phyloP scores from a whole-genome alignment of 2,113 vertebrate species.

The Epinephelus lanceolatus region DNA sequence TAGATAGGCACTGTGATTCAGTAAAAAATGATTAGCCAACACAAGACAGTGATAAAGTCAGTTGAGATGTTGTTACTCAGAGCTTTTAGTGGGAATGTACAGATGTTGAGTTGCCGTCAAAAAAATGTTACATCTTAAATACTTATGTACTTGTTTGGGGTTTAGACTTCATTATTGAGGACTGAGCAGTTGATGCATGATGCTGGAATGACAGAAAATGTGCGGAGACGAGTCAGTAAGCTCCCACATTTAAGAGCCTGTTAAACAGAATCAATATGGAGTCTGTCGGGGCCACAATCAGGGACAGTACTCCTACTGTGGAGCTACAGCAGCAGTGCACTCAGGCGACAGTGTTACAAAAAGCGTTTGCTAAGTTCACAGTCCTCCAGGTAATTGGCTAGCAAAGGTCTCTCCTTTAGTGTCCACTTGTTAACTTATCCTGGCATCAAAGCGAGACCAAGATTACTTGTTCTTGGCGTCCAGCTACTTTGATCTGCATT shows the following conservation, averaged over 20 bases:
- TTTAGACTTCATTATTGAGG: slow-evolving; percentile 30
- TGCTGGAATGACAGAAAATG: slow-evolving; percentile 48
- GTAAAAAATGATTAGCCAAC: slow-evolving; percentile 21
- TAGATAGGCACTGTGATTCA: slow-evolving; percentile 37
- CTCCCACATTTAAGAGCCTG: slow-evolving; percentile 20
- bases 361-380: slow-evolving; percentile 53
- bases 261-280: slow-evolving; percentile 24
- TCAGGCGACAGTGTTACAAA: slow-evolving; percentile 57
- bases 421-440: slow-evolving; percentile 30
- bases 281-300: slow-evolving; percentile 23
- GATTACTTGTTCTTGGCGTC: slow-evolving; percentile 5
- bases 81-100: slow-evolving; percentile 63
- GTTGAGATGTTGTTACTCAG: slow-evolving; percentile 17
- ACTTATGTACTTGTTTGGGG: neutral
- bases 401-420: slow-evolving; percentile 30
- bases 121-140: slow-evolving; percentile 32
- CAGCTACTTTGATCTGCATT: slow-evolving; percentile 22
- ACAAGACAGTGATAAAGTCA: slow-evolving; percentile 20
- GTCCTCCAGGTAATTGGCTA: slow-evolving; percentile 44
- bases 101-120: slow-evolving; percentile 22
- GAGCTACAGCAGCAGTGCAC: slow-evolving; percentile 61
- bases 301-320: slow-evolving; percentile 32
- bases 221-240: slow-evolving; percentile 33
- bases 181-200: slow-evolving; percentile 27
- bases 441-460: slow-evolving; percentile 35